Evolutionary conservation across 1,140 invertebrate species (phyloP).

Genomic region (Drosophila erecta): DNA sequence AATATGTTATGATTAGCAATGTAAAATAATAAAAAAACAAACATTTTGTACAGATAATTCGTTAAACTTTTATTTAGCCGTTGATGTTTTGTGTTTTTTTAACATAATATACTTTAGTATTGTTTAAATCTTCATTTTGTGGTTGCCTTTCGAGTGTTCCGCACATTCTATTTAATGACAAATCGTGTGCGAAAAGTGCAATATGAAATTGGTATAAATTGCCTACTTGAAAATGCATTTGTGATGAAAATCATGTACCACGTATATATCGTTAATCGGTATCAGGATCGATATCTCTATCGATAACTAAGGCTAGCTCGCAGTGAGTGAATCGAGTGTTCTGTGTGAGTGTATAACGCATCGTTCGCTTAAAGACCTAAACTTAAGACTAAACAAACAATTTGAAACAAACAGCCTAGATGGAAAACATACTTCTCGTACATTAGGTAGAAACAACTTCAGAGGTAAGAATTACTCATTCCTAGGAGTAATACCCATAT

Average conservation of each 20-base stretch:
- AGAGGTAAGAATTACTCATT: slow-evolving; percentile 71
- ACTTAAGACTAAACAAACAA: slow-evolving; percentile 78
- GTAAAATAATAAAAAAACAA: not conserved
- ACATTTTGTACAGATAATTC: slow-evolving; percentile 33
- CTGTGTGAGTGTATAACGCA: slow-evolving; percentile 69
- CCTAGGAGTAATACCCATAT: slow-evolving; percentile 45
- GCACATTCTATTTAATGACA: slow-evolving; percentile 23
- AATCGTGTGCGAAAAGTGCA: slow-evolving; percentile 47
- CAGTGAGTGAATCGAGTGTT: slow-evolving; percentile 39
- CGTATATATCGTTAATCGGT: slow-evolving; percentile 33
- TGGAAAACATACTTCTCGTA: slow-evolving; percentile 46
- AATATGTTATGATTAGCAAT: not conserved
- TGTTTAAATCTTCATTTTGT: slow-evolving; percentile 42
- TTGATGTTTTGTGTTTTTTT: slow-evolving; percentile 56
- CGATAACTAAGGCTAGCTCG: slow-evolving; percentile 55
- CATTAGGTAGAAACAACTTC: slow-evolving; percentile 59
- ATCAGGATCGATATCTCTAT: slow-evolving; percentile 42
- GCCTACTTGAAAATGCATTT: slow-evolving; percentile 68
- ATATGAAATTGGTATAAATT: slow-evolving; percentile 36
- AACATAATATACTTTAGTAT: slow-evolving; percentile 70
- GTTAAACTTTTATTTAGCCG: slow-evolving; percentile 74
- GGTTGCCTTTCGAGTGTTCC: slow-evolving; percentile 19
- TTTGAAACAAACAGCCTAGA: slow-evolving; percentile 81
- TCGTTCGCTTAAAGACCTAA: slow-evolving; percentile 69
- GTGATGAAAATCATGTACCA: slow-evolving; percentile 36